phyloP scores from a whole-genome alignment of 1,140 invertebrate species.

The Drosophila miranda region DNA sequence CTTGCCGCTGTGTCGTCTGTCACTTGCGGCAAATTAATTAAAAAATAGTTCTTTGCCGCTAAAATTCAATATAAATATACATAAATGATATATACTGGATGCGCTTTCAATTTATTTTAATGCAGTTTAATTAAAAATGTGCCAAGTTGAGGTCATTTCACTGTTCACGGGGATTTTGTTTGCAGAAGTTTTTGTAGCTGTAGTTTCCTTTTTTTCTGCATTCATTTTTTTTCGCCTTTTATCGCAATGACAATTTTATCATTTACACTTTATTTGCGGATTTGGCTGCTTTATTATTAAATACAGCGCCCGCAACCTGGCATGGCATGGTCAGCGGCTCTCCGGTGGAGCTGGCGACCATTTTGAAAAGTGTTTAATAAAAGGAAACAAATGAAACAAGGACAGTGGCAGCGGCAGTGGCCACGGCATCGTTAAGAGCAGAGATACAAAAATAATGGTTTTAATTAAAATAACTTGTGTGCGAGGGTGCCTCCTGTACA shows the following conservation, averaged over 20 bases:
- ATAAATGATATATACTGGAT: slow-evolving; percentile 31
- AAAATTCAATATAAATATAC: slow-evolving; percentile 39
- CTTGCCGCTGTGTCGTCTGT: slow-evolving; percentile 16
- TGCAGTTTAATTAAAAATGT: slow-evolving; percentile 72
- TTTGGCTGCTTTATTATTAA: slow-evolving; percentile 67
- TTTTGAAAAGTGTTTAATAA: slow-evolving; percentile 53
- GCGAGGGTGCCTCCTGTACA: slow-evolving; percentile 10
- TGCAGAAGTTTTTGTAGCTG: slow-evolving; percentile 3
- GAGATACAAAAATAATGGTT: slow-evolving; percentile 45
- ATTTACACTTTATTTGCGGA: slow-evolving; percentile 67
- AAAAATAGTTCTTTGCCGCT: slow-evolving; percentile 39
- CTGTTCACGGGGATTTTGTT: slow-evolving; percentile 42
- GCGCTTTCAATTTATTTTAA: slow-evolving; percentile 53
- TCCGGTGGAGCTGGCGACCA: slow-evolving; percentile 35
- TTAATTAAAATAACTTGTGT: slow-evolving; percentile 59
- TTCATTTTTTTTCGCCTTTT: slow-evolving; percentile 2
- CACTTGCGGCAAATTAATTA: slow-evolving; percentile 54
- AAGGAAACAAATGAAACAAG: slow-evolving; percentile 34
- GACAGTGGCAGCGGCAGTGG: slow-evolving; percentile 11
- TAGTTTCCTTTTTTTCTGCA: slow-evolving; percentile 20
- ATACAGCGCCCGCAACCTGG: slow-evolving; percentile 37
- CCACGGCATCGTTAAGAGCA: slow-evolving; percentile 3
- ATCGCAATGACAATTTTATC: slow-evolving; percentile 32
- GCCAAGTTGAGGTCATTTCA: slow-evolving; percentile 52
- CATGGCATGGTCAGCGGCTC: slow-evolving; percentile 27